Base-by-base conservation (phyloP, 2,797 vertebrate genomes). In the Falco berigora region DNA sequence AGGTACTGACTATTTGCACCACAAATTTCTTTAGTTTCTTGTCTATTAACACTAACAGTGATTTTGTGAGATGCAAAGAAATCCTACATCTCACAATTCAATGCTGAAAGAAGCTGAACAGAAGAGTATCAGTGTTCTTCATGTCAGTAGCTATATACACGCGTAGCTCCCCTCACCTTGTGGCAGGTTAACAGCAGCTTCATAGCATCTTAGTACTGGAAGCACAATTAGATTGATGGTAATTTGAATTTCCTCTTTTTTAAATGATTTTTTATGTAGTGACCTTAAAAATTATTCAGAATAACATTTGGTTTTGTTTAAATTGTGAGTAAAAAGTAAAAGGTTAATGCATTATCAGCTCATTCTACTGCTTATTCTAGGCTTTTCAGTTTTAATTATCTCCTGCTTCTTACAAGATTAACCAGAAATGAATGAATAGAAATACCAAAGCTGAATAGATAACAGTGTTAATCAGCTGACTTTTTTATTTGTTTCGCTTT, bases 341-440 rank as follows among this genome's bases (percentile, higher is more conserved):
- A 90, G 42, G 8, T 86, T 90, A 79, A 71, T 77, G 59, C 4
- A 61, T 53, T 86, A 59, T 67, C 68, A 83, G 47, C 24, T 40
- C 36, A 69, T 32, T 88, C 40, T 79, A 58, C 13, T 0, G 2
- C 64, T 77, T 69, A 53, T 9, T 27, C 13, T 66, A 79, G 80
- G 30, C 20, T 62, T 84, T 94, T 90, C 40, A 47, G 15, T 72
- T 95, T 93, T 85, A 67, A 71, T 68, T 87, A 52, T 36, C 21
- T 73, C 22, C 10, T 61, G 6, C 50, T 88, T 87, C 74, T 76
- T 52, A 68, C 53, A 90, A 90, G 68, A 73, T 68, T 88, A 78
- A 71, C 14, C 53, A 87, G 23, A 78, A 78, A 71, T n/a, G 3
- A 90, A 90, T 63, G 34, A 75, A 64, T 15, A 64, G 62, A 79